A percentile compares a stretch with the other conserved stretches of the same genome.
Evolutionary conservation across 2,797 vertebrate genomes (phyloP).

Genomic region (Protosalanx chinensis): DNA sequence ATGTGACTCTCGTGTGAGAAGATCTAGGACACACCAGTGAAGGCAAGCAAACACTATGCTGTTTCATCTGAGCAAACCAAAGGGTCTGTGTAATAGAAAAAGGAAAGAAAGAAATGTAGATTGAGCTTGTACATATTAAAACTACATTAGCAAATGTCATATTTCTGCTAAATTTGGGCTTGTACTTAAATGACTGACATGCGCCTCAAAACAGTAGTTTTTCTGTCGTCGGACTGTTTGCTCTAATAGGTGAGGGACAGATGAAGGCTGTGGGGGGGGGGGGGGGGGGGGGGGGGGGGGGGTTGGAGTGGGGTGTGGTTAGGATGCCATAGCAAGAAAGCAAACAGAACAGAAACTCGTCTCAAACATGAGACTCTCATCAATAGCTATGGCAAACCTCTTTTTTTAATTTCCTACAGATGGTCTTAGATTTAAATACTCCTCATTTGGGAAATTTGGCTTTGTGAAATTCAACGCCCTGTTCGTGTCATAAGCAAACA

Average conservation of each 20-base stretch:
- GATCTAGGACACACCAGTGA: constrained; percentile 39
- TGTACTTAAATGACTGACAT: constrained; percentile 21
- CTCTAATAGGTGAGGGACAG: constrained; percentile 53
- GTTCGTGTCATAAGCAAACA: constrained; percentile 8
- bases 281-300: no score
- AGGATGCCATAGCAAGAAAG: constrained; percentile 15
- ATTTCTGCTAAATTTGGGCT: constrained; percentile 7
- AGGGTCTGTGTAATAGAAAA: constrained; percentile 57
- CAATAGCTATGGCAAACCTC: constrained; percentile 27
- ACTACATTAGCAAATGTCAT: constrained; percentile 42
- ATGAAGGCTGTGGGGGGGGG: neutral
- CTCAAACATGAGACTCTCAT: constrained; percentile 28
- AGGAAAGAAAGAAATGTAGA: constrained; percentile 57
- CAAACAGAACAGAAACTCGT: constrained; percentile 26
- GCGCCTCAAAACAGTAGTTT: constrained; percentile 19
- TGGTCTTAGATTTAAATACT: constrained; percentile 2
- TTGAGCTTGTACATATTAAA: constrained; percentile 60
- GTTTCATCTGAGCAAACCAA: constrained; percentile 62
- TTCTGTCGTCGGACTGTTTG: constrained; percentile 20
- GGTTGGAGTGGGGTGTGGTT: constrained; percentile 20
- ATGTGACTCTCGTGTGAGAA: constrained; percentile 42
- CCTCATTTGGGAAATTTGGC: neutral
- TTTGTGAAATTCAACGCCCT: constrained; percentile 3
- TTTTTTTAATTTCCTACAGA: constrained; percentile 22
- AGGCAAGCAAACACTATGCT: constrained; percentile 30